Evolutionary conservation across 2,113 vertebrate species (phyloP), one percentile per base, ranked within the genome.

Genomic region (Mustela lutreola): DNA sequence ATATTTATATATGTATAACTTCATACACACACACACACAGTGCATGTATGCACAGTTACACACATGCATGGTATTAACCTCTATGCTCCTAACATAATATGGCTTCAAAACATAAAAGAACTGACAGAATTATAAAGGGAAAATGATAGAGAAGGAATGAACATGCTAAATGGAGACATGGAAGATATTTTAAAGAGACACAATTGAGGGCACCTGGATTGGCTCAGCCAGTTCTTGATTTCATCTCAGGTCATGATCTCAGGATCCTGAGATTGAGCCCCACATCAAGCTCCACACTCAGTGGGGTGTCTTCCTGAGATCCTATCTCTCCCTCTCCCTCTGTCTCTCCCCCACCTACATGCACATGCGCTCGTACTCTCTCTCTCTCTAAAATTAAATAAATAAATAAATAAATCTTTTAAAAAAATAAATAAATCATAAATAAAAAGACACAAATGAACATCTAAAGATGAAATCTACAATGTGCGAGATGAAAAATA

Each of bases 51-150:
- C 36, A 48, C 26, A 56, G 14, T 78, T 70, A 24, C 7, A 71
- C 21, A 89, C 8, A 58, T 9, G 36, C 33, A 70, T 10, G 63
- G 16, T 48, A 94, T 75, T 78, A 86, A 88, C 48, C 33, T 65
- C 7, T 50, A 79, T 78, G 21, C 8, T 60, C 31, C 82, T 79
- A 94, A 80, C 1, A 94, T 18, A 82, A 56, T 28, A 89, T 53
- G 90, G 2, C 24, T 89, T 96, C 62, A 63, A 96, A 92, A 73
- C 67, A 60, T 50, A 94, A 65, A 92, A 63, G 95, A 93, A 28
- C 39, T 16, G 70, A 83, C 10, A 28, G 42, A 86, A 95, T 83
- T 45, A 42, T 80, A 76, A 78, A 18, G 15, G 19, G 45, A 42
- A 94, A 91, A 75, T 71, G 11, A 85, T 21, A 84, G 31, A 91